Percentiles rank a stretch among this genome's conserved stretches.
Evolutionary conservation across 2,113 vertebrate species (phyloP).

Genomic region (Dromiciops gliroides): DNA sequence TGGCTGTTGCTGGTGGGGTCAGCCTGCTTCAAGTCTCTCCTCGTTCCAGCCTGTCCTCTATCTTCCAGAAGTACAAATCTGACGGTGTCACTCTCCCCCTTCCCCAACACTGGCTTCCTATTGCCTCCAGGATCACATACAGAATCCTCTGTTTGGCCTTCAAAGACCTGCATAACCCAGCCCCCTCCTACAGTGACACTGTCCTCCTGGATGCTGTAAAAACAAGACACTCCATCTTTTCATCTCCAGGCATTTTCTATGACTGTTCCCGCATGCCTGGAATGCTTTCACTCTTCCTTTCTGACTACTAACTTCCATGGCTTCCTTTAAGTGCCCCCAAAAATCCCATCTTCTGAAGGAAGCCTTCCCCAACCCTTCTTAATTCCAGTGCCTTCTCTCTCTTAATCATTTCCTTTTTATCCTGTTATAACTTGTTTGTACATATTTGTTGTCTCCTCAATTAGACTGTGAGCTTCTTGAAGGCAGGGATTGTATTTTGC

Average conservation of each 20-base stretch:
- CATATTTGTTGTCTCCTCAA: neutral
- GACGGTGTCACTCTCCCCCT: no score
- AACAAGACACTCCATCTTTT: neutral
- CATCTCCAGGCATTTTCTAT: neutral
- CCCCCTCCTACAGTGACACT: neutral
- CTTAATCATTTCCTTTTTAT: neutral
- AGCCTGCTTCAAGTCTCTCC: neutral
- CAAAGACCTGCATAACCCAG: neutral
- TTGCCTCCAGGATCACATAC: neutral
- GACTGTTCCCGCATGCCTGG: neutral
- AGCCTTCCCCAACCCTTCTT: neutral
- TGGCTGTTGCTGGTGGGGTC: neutral
- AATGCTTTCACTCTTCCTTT: neutral
- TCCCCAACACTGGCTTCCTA: neutral
- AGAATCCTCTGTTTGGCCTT: neutral
- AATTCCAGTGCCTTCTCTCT: neutral
- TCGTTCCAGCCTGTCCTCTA: neutral
- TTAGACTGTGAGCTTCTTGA: neutral
- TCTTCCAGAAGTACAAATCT: neutral
- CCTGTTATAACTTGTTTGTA: neutral
- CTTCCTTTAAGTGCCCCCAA: neutral
- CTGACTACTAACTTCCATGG: neutral
- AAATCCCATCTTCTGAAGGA: neutral
- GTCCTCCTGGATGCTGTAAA: neutral
- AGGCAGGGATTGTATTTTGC: neutral